These are phyloP conservation scores for Lucinisca nassula DNA, from an alignment of 2,888 invertebrate species.

Conservation along the genomic window DNA sequence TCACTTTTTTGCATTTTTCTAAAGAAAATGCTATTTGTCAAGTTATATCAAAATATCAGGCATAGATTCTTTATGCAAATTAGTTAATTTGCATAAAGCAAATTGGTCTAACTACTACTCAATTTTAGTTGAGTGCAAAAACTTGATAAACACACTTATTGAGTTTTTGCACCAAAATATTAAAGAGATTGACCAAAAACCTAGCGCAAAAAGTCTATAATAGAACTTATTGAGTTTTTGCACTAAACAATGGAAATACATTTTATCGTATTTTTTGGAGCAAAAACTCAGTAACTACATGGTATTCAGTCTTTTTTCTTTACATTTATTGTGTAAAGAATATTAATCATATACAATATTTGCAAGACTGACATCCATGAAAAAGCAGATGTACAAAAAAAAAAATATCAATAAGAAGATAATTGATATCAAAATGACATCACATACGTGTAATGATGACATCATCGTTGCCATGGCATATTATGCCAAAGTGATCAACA, in stretches of 20 bases:
- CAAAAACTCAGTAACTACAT: neutral
- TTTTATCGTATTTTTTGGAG: neutral
- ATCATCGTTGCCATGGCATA: too few relatives aligned
- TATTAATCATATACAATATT: neutral
- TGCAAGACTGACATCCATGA: too few relatives aligned
- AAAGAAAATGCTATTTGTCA: neutral
- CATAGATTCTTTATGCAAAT: too few relatives aligned
- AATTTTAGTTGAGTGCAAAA: neutral
- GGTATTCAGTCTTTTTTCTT: neutral
- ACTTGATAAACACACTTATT: neutral
- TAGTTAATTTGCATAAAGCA: neutral
- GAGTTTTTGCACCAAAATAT: neutral
- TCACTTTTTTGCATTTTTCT: slow-evolving; percentile 3
- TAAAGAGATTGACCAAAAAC: neutral
- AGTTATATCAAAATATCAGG: neutral
- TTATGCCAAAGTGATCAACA: too few relatives aligned
- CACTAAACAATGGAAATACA: neutral
- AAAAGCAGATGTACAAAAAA: too few relatives aligned
- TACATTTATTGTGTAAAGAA: neutral
- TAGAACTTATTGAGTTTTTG: neutral
- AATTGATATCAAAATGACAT: too few relatives aligned
- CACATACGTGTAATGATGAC: too few relatives aligned
- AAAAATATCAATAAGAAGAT: too few relatives aligned
- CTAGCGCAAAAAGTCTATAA: neutral
- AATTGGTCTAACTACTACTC: neutral